A percentile compares a stretch with the other conserved stretches of the same genome.
These are phyloP conservation scores for Podotricha telesiphe DNA, from an alignment of 2,888 invertebrate genomes.

Conservation along the genomic window DNA sequence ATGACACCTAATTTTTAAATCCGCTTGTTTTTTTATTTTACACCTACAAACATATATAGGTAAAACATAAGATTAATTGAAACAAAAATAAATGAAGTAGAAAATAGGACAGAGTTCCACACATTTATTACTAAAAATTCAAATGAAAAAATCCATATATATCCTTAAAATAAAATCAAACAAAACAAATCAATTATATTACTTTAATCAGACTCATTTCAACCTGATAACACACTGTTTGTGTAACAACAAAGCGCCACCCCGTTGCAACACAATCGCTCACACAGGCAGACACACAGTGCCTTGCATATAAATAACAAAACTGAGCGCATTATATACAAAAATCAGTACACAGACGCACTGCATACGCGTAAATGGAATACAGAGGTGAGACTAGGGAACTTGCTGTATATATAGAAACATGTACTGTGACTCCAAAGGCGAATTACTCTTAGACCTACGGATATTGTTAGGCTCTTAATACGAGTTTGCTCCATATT, in stretches of 20 bases:
- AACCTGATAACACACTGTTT: slow-evolving; percentile 70
- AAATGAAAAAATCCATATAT: too few relatives aligned
- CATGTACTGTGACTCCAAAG: background rate
- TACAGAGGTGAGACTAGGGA: slow-evolving; percentile 8
- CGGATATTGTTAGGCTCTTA: background rate
- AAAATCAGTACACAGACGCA: slow-evolving; percentile 46
- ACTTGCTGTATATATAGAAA: background rate
- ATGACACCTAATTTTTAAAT: too few relatives aligned
- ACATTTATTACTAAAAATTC: too few relatives aligned
- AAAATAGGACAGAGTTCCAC: too few relatives aligned
- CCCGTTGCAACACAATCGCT: slow-evolving; percentile 42
- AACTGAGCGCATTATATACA: slow-evolving; percentile 49
- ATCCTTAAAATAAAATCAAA: slow-evolving; percentile 32
- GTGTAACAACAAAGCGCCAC: slow-evolving; percentile 54
- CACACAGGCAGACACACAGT: slow-evolving; percentile 51
- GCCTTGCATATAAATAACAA: slow-evolving; percentile 50
- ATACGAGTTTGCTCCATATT: slow-evolving; percentile 7
- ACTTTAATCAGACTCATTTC: slow-evolving; percentile 82
- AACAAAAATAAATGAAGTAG: too few relatives aligned
- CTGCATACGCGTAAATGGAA: slow-evolving; percentile 24
- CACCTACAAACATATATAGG: too few relatives aligned
- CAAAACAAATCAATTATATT: slow-evolving; percentile 50
- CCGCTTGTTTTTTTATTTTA: too few relatives aligned
- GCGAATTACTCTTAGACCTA: slow-evolving; percentile 16
- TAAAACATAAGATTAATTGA: too few relatives aligned